Evolutionary conservation across 2,113 vertebrate genomes (phyloP).

Genomic region (Albula glossodonta): DNA sequence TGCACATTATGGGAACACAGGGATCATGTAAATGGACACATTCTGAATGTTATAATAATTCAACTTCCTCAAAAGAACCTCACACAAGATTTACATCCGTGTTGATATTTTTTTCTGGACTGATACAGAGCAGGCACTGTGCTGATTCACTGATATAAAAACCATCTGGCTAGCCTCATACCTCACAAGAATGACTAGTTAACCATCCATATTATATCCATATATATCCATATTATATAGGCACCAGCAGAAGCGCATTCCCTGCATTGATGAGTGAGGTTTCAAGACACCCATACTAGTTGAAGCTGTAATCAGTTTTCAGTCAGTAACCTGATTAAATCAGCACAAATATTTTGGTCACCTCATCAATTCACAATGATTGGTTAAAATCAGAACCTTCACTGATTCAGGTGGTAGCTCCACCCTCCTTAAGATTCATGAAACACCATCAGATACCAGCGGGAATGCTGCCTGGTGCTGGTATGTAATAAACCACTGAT

Average conservation of each 20-base stretch:
- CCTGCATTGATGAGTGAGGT: too few relatives aligned
- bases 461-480: too few relatives aligned
- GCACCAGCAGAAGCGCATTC: background rate
- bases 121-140: background rate
- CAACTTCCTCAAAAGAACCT: background rate
- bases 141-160: background rate
- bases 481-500: too few relatives aligned
- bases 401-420: too few relatives aligned
- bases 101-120: background rate
- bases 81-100: background rate
- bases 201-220: background rate
- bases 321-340: too few relatives aligned
- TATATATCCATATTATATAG: background rate
- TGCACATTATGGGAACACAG: background rate
- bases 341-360: too few relatives aligned
- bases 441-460: too few relatives aligned
- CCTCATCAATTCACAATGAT: too few relatives aligned
- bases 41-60: background rate
- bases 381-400: too few relatives aligned
- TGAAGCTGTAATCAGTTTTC: too few relatives aligned
- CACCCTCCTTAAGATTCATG: too few relatives aligned
- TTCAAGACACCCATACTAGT: too few relatives aligned
- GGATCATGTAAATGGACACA: background rate
- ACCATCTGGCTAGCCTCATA: background rate
- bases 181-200: background rate